Evolutionary conservation across 2,113 vertebrate genomes (phyloP), one percentile per base, ranked within the genome.

Genomic region (Menura novaehollandiae): DNA sequence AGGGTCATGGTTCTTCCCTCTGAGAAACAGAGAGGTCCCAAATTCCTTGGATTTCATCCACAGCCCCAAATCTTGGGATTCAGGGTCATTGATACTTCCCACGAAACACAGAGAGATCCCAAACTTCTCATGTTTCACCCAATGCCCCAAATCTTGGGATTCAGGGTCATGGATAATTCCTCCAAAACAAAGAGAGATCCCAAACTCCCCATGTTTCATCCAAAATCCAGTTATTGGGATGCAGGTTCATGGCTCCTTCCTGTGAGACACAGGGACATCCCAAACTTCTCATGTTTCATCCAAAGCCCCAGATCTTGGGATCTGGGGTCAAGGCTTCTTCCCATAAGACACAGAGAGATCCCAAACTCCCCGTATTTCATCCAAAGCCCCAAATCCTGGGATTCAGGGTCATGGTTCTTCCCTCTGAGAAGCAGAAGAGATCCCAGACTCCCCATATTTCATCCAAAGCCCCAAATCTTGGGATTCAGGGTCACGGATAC

Each of bases 391-490:
- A 26, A 15, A 41, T 32, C 30, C 30, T 11, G 2, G 63, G 55
- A 13, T 41, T 68, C n/a, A 4, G 33, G 20, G 2, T n/a, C 46
- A 39, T 1, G 2, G 33, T 15, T 4, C 41, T 46, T n/a, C 7
- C 64, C 23, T 24, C 39, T 1, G 3, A 9, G 9, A 30, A 28
- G 30, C 28, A 30, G 44, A 18, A 18, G 23, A 30, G 24, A 14
- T 30, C 55, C 62, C 30, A 23, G 37, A 52, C 6, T 1, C 18
- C 33, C 28, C 20, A 2, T 1, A 7, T 15, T 30, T 4, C 16
- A 30, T 11, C 52, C 52, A 8, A 18, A 30, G 20, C 33, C 56
- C 21, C 21, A 59, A 35, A 59, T 24, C 21, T 15, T 8, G 6
- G 58, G 58, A 35, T 59, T 59, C 58, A 16, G n/a, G n/a, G 35